These are phyloP conservation scores for Bos javanicus DNA, from an alignment of 2,113 vertebrate species.

Conservation along the genomic window DNA sequence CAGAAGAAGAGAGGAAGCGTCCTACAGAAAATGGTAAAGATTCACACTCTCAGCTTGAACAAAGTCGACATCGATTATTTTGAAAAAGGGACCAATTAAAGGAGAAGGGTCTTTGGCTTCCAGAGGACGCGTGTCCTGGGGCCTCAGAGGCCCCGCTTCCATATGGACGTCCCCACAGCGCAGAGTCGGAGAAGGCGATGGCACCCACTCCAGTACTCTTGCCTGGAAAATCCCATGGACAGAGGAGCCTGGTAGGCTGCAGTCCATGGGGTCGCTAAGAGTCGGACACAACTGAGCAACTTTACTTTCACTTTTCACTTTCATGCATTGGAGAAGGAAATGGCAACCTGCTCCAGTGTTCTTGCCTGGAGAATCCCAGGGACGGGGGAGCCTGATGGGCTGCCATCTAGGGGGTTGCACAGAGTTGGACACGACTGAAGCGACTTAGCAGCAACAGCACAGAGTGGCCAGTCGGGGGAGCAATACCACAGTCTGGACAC, in stretches of 20 bases:
- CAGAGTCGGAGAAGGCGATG: neutral
- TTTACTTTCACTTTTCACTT: neutral
- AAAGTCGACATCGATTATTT: neutral
- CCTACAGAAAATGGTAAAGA: neutral
- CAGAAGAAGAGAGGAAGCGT: fast-evolving
- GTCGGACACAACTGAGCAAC: neutral
- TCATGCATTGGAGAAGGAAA: neutral
- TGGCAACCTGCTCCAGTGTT: neutral
- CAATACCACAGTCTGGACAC: neutral
- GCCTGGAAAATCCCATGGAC: neutral
- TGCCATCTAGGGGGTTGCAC: fast-evolving
- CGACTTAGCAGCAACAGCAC: neutral
- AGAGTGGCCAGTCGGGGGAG: neutral
- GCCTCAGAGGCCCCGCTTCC: fast-evolving
- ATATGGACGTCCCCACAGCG: fast-evolving
- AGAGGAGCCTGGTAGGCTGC: neutral
- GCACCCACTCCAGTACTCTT: neutral
- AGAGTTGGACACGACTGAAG: neutral
- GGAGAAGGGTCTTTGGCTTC: neutral
- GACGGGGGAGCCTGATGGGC: neutral
- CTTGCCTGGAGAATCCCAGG: neutral
- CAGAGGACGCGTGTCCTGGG: neutral
- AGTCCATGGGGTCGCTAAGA: neutral
- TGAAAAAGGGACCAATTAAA: neutral
- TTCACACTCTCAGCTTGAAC: too few species aligned